Conservation (phyloP, 2,113 vertebrate genomes). For the Lophura nycthemera region DNA sequence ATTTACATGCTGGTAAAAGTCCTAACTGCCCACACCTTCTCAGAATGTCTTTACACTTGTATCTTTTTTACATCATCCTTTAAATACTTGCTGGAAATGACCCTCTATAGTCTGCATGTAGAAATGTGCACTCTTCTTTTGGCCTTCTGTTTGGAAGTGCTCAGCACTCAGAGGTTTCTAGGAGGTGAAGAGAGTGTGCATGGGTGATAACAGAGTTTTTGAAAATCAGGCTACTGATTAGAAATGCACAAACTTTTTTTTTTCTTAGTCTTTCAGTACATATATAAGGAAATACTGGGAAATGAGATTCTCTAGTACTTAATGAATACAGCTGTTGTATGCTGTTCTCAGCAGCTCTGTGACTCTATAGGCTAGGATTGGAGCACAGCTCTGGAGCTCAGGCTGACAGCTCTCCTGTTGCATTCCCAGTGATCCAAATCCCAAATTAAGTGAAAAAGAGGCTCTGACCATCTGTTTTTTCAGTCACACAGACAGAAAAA, state of each 20-base stretch:
- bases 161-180: not conserved
- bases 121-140: not conserved
- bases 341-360: not conserved
- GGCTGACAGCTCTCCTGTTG: not conserved
- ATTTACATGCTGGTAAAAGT: not conserved
- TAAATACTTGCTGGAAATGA: not conserved
- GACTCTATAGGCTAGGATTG: not conserved
- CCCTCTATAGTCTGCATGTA: not conserved
- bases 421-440: not conserved
- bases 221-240: conserved; percentile 40
- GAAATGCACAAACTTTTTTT: not conserved
- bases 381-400: not conserved
- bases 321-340: not conserved
- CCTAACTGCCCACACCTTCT: not conserved
- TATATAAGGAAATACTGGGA: not conserved
- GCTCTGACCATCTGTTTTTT: not conserved
- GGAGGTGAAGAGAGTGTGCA: not conserved
- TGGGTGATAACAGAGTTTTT: not conserved
- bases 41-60: not conserved
- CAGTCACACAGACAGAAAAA: not conserved
- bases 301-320: not conserved
- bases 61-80: not conserved
- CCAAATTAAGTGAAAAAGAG: not conserved
- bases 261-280: not conserved
- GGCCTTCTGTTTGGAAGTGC: not conserved